A percentile compares a stretch with the other conserved stretches of the same genome.
phyloP scores from a whole-genome alignment of 2,797 vertebrate genomes.

The Xenentodon cancila region DNA sequence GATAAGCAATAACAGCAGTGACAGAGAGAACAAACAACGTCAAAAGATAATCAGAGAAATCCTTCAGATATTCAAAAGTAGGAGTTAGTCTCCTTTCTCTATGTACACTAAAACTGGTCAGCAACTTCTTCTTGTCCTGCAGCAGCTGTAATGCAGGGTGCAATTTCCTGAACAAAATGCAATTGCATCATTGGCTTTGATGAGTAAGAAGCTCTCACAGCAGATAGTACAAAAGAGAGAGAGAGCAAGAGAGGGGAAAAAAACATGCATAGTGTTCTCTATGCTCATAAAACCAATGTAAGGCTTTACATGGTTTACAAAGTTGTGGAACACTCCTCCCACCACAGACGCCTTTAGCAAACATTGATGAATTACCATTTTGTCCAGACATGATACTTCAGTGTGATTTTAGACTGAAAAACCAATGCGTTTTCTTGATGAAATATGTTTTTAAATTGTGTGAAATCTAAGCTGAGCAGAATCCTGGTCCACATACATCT shows the following conservation, averaged over 20 bases:
- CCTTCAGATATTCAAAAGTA: not conserved
- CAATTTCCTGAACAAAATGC: not conserved
- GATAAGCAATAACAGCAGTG: too few relatives aligned
- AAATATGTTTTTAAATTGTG: too few relatives aligned
- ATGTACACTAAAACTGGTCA: not conserved
- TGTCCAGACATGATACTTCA: not conserved
- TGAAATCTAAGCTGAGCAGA: too few relatives aligned
- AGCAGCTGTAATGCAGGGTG: not conserved
- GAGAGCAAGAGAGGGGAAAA: too few relatives aligned
- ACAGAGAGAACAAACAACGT: too few relatives aligned
- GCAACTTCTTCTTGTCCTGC: not conserved
- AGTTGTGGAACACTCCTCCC: not conserved
- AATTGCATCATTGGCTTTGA: constrained; percentile 29
- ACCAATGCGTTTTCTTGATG: too few relatives aligned
- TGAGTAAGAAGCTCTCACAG: constrained; percentile 19
- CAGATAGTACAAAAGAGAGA: constrained; percentile 1
- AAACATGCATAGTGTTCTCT: constrained; percentile 12
- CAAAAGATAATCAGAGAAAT: not conserved
- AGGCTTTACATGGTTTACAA: not conserved
- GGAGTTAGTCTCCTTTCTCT: not conserved
- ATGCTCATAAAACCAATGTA: not conserved
- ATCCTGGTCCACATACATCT: too few relatives aligned
- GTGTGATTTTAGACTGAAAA: too few relatives aligned
- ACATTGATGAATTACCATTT: constrained; percentile 3
- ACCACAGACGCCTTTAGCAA: not conserved